Conservation (phyloP, 2,797 vertebrate genomes). For the Synanceia verrucosa region DNA sequence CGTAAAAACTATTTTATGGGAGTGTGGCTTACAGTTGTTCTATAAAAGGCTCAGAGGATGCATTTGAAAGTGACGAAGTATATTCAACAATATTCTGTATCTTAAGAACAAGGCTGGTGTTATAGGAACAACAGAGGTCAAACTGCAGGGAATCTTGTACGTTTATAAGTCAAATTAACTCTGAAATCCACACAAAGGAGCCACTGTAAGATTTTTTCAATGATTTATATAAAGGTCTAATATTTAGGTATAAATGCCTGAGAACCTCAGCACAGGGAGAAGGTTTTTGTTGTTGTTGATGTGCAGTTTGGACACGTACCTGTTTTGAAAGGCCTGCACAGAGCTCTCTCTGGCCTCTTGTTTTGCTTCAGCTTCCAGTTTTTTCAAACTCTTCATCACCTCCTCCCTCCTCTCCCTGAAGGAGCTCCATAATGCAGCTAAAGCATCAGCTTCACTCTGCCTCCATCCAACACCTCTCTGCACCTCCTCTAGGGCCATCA, state of each 20-base stretch:
- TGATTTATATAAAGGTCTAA: neutral
- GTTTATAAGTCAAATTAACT: neutral
- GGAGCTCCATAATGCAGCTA: constrained; percentile 84
- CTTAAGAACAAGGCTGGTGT: neutral
- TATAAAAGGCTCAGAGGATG: constrained; percentile 3
- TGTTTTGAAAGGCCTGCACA: constrained; percentile 90
- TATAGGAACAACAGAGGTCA: neutral
- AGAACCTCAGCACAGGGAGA: too few species aligned
- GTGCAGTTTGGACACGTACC: constrained; percentile 75
- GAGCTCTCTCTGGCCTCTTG: constrained; percentile 85
- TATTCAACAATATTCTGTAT: neutral
- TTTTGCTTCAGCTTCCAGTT: constrained; percentile 86
- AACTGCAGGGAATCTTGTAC: neutral
- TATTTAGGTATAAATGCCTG: neutral
- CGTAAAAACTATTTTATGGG: neutral
- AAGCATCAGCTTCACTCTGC: constrained; percentile 90
- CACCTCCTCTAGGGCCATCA: constrained; percentile 84
- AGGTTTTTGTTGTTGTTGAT: too few species aligned
- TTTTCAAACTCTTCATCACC: constrained; percentile 87
- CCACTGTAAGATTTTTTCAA: neutral
- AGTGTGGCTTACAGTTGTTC: neutral
- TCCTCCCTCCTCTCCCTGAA: constrained; percentile 89
- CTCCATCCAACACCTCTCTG: constrained; percentile 87
- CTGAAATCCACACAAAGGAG: neutral
- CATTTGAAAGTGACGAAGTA: neutral